Percentiles rank a stretch among this genome's conserved stretches.
Conservation (phyloP, 2,888 invertebrate species). For the Autographa gamma region DNA sequence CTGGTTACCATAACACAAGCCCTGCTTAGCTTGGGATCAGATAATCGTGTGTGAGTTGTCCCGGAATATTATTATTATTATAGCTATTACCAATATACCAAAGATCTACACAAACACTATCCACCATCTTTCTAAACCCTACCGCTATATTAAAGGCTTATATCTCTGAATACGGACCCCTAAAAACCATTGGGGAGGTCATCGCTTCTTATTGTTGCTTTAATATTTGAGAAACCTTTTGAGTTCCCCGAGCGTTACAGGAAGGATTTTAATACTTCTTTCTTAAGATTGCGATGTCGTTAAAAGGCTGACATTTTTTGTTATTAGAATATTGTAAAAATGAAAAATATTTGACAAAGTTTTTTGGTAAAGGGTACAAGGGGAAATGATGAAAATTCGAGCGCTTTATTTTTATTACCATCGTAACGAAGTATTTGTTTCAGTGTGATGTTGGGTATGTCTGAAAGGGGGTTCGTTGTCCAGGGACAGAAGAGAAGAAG, state of each 20-base stretch:
- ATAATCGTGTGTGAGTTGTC: too few relatives aligned
- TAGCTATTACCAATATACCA: too few relatives aligned
- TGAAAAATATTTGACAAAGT: neutral
- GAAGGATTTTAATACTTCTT: slow-evolving; percentile 46
- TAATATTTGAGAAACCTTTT: slow-evolving; percentile 48
- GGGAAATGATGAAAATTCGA: neutral
- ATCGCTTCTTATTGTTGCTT: slow-evolving; percentile 39
- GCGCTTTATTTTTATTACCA: neutral
- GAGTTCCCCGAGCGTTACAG: slow-evolving; percentile 29
- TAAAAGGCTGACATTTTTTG: slow-evolving; percentile 19
- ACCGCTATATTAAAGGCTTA: too few relatives aligned
- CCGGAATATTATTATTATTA: too few relatives aligned
- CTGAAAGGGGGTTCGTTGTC: too few relatives aligned
- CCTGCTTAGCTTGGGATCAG: too few relatives aligned
- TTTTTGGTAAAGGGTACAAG: neutral
- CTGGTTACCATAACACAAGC: too few relatives aligned
- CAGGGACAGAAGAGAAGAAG: too few relatives aligned
- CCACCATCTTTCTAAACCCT: too few relatives aligned
- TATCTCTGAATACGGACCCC: slow-evolving; percentile 40
- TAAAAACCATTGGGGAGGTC: slow-evolving; percentile 35
- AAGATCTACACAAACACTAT: too few relatives aligned
- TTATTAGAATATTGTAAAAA: slow-evolving; percentile 21
- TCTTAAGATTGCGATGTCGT: slow-evolving; percentile 32
- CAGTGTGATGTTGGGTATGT: too few relatives aligned
- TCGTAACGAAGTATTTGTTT: neutral